A percentile compares a stretch with the other conserved stretches of the same genome.
phyloP scores from a whole-genome alignment of 2,888 invertebrate genomes.

The Eristalis arbustorum region DNA sequence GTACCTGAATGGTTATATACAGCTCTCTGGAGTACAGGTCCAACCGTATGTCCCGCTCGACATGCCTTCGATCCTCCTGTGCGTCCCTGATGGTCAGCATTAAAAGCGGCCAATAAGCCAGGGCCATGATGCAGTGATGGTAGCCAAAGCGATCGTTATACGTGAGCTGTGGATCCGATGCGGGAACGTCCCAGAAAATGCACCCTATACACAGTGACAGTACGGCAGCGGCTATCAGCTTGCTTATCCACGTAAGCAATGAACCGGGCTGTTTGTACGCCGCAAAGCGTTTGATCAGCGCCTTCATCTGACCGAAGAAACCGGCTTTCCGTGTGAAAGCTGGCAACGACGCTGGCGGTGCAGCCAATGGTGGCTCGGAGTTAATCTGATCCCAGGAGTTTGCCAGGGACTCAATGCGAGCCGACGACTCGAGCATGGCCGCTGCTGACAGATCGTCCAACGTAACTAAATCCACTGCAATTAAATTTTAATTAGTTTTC shows the following conservation, averaged over 20 bases:
- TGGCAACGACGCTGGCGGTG: constrained; percentile 89
- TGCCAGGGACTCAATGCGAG: constrained; percentile 93
- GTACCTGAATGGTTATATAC: constrained; percentile 90
- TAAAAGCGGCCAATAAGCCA: constrained; percentile 89
- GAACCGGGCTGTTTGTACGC: constrained; percentile 93
- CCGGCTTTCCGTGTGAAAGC: constrained; percentile 85
- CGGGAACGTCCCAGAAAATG: constrained; percentile 93
- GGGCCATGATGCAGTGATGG: constrained; percentile 90
- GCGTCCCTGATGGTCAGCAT: constrained; percentile 82
- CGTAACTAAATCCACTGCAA: constrained; percentile 94
- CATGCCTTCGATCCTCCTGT: constrained; percentile 82
- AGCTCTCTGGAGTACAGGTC: constrained; percentile 89
- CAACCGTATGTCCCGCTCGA: constrained; percentile 90
- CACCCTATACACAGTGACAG: constrained; percentile 92
- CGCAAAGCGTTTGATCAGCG: constrained; percentile 82
- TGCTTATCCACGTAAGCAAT: constrained; percentile 88
- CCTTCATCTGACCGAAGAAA: constrained; percentile 86
- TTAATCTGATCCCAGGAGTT: constrained; percentile 83
- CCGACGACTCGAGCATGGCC: constrained; percentile 96
- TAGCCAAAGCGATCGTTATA: constrained; percentile 92
- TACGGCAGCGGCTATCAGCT: constrained; percentile 89
- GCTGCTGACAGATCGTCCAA: constrained; percentile 95
- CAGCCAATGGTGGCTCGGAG: constrained; percentile 81
- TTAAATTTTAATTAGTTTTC: constrained; percentile 9
- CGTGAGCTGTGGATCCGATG: constrained; percentile 86